These are phyloP conservation scores for Sphenodon punctatus DNA, from an alignment of 2,797 vertebrate species.

Conservation along the genomic window DNA sequence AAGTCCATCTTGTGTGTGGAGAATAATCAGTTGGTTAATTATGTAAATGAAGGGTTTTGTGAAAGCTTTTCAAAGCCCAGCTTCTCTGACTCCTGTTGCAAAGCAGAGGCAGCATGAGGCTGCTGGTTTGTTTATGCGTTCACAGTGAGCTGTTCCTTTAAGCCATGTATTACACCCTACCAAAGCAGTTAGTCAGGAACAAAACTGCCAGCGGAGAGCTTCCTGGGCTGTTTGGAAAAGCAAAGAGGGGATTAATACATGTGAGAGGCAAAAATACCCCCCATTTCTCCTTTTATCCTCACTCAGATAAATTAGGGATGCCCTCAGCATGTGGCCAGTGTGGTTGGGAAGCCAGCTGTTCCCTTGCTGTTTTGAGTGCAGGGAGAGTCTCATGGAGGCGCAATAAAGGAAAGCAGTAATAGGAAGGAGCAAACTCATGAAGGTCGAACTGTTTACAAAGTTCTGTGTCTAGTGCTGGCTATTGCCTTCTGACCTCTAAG, in stretches of 20 bases:
- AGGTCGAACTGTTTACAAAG: background rate
- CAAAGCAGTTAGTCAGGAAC: conserved; percentile 18
- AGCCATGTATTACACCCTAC: conserved; percentile 17
- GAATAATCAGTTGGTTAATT: conserved; percentile 55
- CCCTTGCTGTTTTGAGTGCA: background rate
- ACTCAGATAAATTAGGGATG: conserved; percentile 27
- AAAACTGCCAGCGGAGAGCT: conserved; percentile 33
- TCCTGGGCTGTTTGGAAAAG: conserved; percentile 46
- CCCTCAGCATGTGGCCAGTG: conserved; percentile 11
- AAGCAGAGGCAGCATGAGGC: background rate
- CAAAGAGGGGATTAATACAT: conserved; percentile 37
- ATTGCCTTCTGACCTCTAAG: background rate
- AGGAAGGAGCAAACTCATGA: conserved; percentile 3
- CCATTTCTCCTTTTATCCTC: conserved; percentile 31
- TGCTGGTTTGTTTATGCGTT: background rate
- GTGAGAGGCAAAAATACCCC: conserved; percentile 22
- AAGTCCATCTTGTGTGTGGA: conserved; percentile 4
- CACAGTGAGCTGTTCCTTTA: conserved; percentile 22
- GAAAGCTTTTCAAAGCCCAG: conserved; percentile 26
- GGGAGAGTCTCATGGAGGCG: conserved; percentile 28
- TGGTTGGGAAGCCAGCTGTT: conserved; percentile 29
- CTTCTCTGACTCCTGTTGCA: background rate
- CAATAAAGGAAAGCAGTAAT: conserved; percentile 1
- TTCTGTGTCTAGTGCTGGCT: conserved; percentile 32
- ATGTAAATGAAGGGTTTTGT: background rate